Evolutionary conservation across 2,888 invertebrate genomes (phyloP), one percentile per base, ranked within the genome.

Genomic region (Byasa hedistus): DNA sequence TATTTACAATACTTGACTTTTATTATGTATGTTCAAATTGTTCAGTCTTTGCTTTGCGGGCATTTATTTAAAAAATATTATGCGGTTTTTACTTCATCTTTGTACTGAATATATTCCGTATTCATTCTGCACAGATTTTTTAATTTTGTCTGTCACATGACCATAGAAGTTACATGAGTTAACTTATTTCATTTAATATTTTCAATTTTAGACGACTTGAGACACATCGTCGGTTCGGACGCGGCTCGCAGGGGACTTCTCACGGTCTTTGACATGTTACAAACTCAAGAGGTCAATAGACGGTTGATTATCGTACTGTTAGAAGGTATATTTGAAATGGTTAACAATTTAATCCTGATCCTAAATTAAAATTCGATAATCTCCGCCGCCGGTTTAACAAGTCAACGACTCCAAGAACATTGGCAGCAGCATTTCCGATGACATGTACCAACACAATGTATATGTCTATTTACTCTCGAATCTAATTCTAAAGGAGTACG

Each of bases 171-270:
- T 44, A 3, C 12, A 17, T 15, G 15, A 44, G 44, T 19, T 44
- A 44, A 44, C 1, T 32, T 32, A 32, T 32, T 32, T 32, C 7
- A 1, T 7, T 10, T 19, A 19, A 44, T 44, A 44, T 59, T 66
- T 67, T 27, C 58, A 64, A 2, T 67, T 89, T 24, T 88, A 94
- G 98, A 98, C 87, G 98, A 98, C 83, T 87, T 98, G 68, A 95
- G 96, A 75, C 96, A 96, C 79, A 95, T 98, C 74, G 95, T 98
- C 66, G 98, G 98, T 1, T 95, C 96, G 56, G 97, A 98, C 79
- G 96, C 97, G 2, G 96, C 96, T 3, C 93, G 96, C 24, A 93
- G 96, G 73, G 98, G 98, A 5, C 91, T 97, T 19, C 89, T 96
- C 64, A 94, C 96, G 19, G 95, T 98, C 32, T 98, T 98, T 83